Base-by-base conservation (phyloP, 2,113 vertebrate species). In the Hypocryptadius cinnamomeus region DNA sequence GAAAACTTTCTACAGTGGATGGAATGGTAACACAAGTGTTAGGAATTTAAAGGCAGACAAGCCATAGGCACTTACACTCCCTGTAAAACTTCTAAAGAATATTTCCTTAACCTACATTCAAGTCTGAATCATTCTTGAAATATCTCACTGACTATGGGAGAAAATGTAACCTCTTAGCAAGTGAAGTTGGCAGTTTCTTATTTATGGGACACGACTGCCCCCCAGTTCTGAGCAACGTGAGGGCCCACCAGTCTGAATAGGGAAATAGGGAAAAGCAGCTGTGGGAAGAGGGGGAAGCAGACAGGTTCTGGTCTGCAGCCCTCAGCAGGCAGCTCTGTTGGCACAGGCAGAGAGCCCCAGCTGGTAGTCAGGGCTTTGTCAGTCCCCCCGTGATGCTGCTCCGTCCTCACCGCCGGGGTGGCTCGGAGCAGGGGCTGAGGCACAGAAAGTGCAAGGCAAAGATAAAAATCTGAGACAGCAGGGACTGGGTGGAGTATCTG, bases 71-170 rank as follows among this genome's bases (percentile, higher is more conserved):
- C 20, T 64, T 64, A 47, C 11, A 61, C 13, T 82, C 37, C 44
- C 37, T 70, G 63, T 20, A 77, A 79, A 79, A 79, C 79, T 87
- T 82, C 53, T 60, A n/a, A 56, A 72, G 50, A 87, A 5, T 40
- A 90, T 66, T 94, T 91, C 82, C 87, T 85, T 94, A 85, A 82
- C 63, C 74, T 76, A 85, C 42, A 73, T 76, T 22, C 48, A 53
- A 72, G 40, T 42, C 31, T 72, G 70, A 87, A 76, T 50, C 17
- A 45, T 31, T 64, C 66, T 44, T 44, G 15, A 89, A 69, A 37
- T 69, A 85, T 44, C 72, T 82, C 48, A 33, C 35, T 44, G 53
- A 28, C 53, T 53, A 39, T 2, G 33, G 50, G n/a, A 77, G 60
- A 69, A 84, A 71, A 71, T 3, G 8, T 15, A 69, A 79, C 33